Conservation (phyloP, 2,797 vertebrate species). For the Manis pentadactyla region DNA sequence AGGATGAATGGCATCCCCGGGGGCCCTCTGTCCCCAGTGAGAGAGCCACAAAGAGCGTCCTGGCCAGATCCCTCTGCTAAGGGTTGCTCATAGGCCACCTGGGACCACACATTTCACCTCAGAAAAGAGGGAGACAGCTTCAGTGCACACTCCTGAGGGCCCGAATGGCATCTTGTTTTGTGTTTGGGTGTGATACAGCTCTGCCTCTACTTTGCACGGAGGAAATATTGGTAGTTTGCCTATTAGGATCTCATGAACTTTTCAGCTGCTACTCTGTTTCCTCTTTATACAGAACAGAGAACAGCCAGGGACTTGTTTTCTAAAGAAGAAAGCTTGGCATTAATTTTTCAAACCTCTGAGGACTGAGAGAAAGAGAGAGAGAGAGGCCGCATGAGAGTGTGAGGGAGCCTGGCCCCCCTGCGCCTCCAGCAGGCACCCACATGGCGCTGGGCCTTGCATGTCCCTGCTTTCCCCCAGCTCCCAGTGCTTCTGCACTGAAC, state of each 20-base stretch:
- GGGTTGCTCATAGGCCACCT: not conserved
- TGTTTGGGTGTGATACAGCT: not conserved
- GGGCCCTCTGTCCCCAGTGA: not conserved
- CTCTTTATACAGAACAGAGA: slow-evolving; percentile 11
- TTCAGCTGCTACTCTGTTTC: not conserved
- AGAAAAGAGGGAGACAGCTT: not conserved
- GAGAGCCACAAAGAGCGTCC: rapidly evolving
- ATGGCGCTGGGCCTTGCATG: rapidly evolving
- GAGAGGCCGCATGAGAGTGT: not conserved
- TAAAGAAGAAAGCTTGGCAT: not conserved
- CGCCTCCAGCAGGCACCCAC: not conserved
- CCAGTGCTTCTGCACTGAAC: not conserved
- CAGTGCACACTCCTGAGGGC: not conserved
- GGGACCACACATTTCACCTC: not conserved
- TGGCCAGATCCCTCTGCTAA: not conserved
- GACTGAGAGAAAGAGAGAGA: not conserved
- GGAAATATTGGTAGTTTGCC: not conserved
- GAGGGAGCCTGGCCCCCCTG: not conserved
- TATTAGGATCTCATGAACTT: not conserved
- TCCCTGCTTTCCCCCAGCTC: not conserved
- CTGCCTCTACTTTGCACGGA: not conserved
- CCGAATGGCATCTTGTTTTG: not conserved
- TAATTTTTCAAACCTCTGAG: not conserved
- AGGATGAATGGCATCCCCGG: rapidly evolving
- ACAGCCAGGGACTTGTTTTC: slow-evolving; percentile 10